phyloP scores from a whole-genome alignment of 2,888 invertebrate genomes.

The Tipula helvola region DNA sequence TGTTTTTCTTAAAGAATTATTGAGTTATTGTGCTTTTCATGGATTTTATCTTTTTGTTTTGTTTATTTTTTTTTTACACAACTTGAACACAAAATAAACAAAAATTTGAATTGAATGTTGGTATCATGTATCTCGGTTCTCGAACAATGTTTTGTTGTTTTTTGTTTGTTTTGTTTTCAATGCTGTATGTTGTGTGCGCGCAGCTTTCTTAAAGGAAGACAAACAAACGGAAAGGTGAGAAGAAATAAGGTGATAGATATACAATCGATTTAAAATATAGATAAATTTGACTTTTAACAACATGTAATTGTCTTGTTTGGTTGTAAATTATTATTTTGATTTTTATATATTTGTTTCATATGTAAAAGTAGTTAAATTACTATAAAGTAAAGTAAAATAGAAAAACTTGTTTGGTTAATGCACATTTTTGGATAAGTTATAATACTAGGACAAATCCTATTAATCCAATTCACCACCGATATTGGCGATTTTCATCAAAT shows the following conservation, averaged over 20 bases:
- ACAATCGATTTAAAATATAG: not conserved
- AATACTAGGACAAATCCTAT: too few relatives aligned
- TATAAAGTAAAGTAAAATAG: not conserved
- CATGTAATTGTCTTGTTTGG: not conserved
- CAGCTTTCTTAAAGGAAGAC: not conserved
- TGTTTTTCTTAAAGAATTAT: not conserved
- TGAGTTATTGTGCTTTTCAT: not conserved
- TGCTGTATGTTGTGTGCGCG: not conserved
- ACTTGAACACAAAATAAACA: not conserved
- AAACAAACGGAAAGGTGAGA: not conserved
- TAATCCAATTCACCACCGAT: too few relatives aligned
- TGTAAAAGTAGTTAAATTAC: not conserved
- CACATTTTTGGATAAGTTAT: too few relatives aligned
- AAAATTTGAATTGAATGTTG: not conserved
- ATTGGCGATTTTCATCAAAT: too few relatives aligned
- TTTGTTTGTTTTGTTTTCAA: not conserved
- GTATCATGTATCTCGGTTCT: not conserved
- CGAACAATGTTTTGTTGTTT: not conserved
- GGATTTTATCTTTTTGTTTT: not conserved
- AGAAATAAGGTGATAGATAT: not conserved
- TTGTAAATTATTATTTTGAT: not conserved
- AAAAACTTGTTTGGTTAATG: too few relatives aligned
- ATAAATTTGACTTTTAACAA: constrained; percentile 4
- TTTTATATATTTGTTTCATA: not conserved
- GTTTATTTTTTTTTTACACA: not conserved